phyloP scores from a whole-genome alignment of 2,888 invertebrate genomes.

The Morpho helenor region DNA sequence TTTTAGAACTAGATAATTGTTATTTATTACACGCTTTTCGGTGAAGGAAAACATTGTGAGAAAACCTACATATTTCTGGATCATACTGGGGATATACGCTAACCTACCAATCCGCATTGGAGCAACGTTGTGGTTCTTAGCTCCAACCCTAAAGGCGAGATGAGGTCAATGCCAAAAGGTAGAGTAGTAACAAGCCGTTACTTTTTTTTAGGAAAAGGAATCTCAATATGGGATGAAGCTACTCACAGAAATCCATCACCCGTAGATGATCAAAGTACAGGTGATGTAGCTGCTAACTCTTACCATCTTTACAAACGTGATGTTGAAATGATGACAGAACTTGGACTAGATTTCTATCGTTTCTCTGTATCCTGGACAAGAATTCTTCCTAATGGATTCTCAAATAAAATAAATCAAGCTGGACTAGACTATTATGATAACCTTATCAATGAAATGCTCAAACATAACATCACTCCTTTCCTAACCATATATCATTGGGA shows the following conservation, averaged over 20 bases:
- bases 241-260: constrained; percentile 43
- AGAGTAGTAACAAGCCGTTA: background rate
- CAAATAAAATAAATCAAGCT: constrained; percentile 74
- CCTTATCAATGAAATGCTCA: constrained; percentile 75
- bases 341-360: constrained; percentile 73
- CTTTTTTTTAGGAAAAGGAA: constrained; percentile 71
- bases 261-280: constrained; percentile 49
- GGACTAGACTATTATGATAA: constrained; percentile 83
- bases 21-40: too few species aligned
- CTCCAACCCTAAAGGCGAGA: too few species aligned
- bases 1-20: too few species aligned
- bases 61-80: too few species aligned
- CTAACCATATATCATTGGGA: constrained; percentile 80
- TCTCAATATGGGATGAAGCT: constrained; percentile 77
- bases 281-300: constrained; percentile 79
- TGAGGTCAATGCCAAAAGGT: too few species aligned
- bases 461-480: constrained; percentile 70
- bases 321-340: constrained; percentile 57
- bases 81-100: too few species aligned
- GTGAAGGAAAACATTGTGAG: too few species aligned
- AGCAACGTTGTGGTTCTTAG: too few species aligned
- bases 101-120: too few species aligned
- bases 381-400: constrained; percentile 79
- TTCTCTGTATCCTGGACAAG: constrained; percentile 83
- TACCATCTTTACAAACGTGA: constrained; percentile 80